Evolutionary conservation across 2,797 vertebrate species (phyloP), one percentile per base, ranked within the genome.

Genomic region (Pygocentrus nattereri): DNA sequence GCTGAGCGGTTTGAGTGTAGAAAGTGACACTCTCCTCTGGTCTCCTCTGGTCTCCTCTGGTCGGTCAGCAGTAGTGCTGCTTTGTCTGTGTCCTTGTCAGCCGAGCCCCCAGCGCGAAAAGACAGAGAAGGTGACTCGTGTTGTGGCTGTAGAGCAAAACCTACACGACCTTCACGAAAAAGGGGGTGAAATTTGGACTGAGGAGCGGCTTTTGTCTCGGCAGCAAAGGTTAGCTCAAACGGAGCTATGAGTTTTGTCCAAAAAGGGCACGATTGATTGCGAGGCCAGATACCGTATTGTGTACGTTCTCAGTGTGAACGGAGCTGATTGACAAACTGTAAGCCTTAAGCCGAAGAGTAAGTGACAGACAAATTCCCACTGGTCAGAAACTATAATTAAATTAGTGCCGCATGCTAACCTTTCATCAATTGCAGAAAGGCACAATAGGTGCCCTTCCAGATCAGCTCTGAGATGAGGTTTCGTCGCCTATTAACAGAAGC

Each of bases 1-100:
- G 74, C 90, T 82, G 88, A 93, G 89, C 91, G 90, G 92, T 93
- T 92, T 91, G 92, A 93, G 94, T 94, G 92, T 93, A 90, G 91
- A 92, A 93, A 90, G 90, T 89, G 84, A 85, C 78, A 87, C 90
- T 92, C 92, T 90, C 91, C 71, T 81, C 67, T 76, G 80, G 80
- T 86, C 76, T n/a, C n/a, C n/a, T n/a, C n/a, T n/a, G n/a, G n/a
- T 92, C 92, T 90, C 91, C 71, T 81, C 67, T 76, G 80, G 80
- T 86, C 76, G 50, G 82, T 80, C 80, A 76, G 84, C 41, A 68
- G 38, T 54, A 69, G 61, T 31, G 15, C 61, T 62, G 4, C 27
- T 62, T 31, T 30, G 61, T 21, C 7, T 0, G 3, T 6, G 54
- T 62, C 25, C 25, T 12, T 18, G 61, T 31, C 16, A 23, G 27